phyloP scores from a whole-genome alignment of 2,888 invertebrate species.

The Trachelus stipa region DNA sequence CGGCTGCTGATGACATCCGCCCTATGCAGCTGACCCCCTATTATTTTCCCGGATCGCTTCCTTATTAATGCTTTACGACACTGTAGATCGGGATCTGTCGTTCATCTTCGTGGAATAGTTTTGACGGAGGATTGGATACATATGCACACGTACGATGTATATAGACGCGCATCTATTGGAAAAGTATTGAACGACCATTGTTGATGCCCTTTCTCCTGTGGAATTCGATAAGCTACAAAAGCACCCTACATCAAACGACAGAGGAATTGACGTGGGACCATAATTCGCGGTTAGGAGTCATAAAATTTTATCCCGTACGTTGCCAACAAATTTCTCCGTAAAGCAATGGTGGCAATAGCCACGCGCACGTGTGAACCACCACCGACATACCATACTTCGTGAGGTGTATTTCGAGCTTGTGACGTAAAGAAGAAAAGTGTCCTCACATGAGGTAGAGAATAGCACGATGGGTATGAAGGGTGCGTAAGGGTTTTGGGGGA shows the following conservation, averaged over 20 bases:
- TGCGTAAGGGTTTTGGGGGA: background rate
- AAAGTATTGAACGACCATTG: background rate
- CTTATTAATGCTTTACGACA: constrained; percentile 25
- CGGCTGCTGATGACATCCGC: constrained; percentile 53
- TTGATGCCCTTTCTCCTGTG: background rate
- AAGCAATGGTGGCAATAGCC: background rate
- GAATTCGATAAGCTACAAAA: background rate
- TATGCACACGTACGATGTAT: background rate
- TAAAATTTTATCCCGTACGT: background rate
- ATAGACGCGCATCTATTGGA: background rate
- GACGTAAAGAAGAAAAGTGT: background rate
- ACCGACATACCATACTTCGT: background rate
- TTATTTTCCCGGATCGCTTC: constrained; percentile 44
- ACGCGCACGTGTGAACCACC: background rate
- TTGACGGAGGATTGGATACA: background rate
- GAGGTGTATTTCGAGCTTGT: background rate
- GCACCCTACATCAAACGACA: background rate
- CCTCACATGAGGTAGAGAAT: background rate
- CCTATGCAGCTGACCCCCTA: constrained; percentile 51
- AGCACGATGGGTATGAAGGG: background rate
- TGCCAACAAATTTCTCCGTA: background rate
- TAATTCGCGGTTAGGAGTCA: background rate
- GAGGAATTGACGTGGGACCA: background rate
- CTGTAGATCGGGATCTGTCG: background rate
- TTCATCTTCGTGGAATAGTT: background rate